A percentile compares a stretch with the other conserved stretches of the same genome.
Evolutionary conservation across 2,113 vertebrate genomes (phyloP).

Genomic region (Psophia crepitans): DNA sequence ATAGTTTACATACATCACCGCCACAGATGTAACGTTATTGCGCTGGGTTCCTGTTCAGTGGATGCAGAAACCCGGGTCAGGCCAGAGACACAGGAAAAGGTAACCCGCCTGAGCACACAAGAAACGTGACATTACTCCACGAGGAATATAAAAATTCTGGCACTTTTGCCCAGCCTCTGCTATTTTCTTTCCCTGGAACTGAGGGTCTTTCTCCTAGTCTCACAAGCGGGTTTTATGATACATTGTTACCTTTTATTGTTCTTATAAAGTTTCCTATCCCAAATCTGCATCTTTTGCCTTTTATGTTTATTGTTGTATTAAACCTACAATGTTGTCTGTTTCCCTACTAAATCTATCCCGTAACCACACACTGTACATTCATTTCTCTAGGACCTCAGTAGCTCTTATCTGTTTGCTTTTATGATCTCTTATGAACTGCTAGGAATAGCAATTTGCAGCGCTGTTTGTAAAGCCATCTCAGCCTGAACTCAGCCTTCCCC

Average conservation of each 20-base stretch:
- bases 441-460: conserved; percentile 69
- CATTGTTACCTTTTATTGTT: conserved; percentile 27
- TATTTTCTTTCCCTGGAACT: background rate
- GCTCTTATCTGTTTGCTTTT: conserved; percentile 70
- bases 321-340: background rate
- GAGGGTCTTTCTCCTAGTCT: background rate
- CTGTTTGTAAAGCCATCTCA: conserved; percentile 66
- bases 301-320: conserved; percentile 56
- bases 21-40: background rate
- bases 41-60: background rate
- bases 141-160: background rate
- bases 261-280: conserved; percentile 52
- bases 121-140: background rate
- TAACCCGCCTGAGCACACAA: background rate
- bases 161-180: background rate
- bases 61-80: background rate
- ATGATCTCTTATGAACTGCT: conserved; percentile 68
- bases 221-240: background rate
- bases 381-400: conserved; percentile 66
- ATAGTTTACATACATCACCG: conserved; percentile 2
- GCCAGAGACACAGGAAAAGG: background rate
- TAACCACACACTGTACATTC: conserved; percentile 63
- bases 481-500: conserved; percentile 28
- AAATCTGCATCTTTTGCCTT: conserved; percentile 60
- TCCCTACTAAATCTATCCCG: conserved; percentile 61